Evolutionary conservation across 2,113 vertebrate genomes (phyloP).

Genomic region (Cathartes aura): DNA sequence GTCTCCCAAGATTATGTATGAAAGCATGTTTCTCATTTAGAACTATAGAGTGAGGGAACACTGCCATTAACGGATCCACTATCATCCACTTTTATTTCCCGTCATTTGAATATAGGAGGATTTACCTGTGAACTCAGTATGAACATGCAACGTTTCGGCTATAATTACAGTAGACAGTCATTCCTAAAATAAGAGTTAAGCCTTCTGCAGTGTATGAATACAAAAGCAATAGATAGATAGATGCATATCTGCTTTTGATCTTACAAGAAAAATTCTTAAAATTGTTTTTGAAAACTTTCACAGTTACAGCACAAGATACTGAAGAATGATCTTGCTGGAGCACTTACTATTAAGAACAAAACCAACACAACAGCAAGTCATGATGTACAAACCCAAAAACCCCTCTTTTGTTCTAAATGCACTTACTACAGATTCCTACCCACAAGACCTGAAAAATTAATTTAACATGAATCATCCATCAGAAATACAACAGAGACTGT

Average conservation of each 20-base stretch:
- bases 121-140: not conserved
- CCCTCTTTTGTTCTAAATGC: not conserved
- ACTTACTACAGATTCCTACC: not conserved
- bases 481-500: not conserved
- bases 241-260: not conserved
- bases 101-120: not conserved
- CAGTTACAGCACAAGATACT: not conserved
- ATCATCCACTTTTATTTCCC: not conserved
- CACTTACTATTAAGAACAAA: not conserved
- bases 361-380: not conserved
- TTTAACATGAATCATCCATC: not conserved
- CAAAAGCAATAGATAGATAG: not conserved
- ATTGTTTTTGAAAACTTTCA: not conserved
- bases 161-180: not conserved
- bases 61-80: not conserved
- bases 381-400: fast-evolving
- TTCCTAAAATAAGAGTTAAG: not conserved
- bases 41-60: not conserved
- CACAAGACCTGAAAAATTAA: not conserved
- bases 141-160: not conserved
- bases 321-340: not conserved
- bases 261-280: not conserved
- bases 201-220: not conserved
- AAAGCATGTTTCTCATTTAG: not conserved
- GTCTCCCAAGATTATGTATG: not conserved